These are phyloP conservation scores for Anthopleura xanthogrammica DNA, from an alignment of 92 coral and sea anemone genomes.

Conservation along the genomic window DNA sequence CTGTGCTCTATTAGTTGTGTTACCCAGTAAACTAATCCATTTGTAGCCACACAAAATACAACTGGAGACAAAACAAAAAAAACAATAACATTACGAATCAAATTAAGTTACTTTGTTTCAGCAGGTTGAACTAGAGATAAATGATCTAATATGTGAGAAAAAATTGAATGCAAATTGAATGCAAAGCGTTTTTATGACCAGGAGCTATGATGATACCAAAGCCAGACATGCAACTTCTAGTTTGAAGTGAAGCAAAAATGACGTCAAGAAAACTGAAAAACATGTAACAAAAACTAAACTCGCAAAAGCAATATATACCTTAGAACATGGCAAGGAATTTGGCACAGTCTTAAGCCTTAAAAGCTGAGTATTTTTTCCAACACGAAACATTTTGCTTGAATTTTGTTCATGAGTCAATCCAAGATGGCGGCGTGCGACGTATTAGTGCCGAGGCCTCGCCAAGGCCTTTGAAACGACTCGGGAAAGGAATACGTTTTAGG, in stretches of 20 bases:
- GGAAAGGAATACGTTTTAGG: background rate
- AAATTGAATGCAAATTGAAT: background rate
- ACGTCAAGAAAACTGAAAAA: background rate
- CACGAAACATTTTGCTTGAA: slow-evolving; percentile 49
- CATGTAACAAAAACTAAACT: background rate
- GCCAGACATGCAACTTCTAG: background rate
- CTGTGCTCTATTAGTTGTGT: slow-evolving; percentile 61
- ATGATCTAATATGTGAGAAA: background rate
- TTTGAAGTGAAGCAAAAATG: background rate
- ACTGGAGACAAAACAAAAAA: slow-evolving; percentile 35
- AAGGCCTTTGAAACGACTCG: too few relatives aligned
- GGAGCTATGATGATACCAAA: background rate
- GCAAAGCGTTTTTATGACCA: background rate
- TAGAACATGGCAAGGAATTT: slow-evolving; percentile 35
- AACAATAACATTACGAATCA: background rate
- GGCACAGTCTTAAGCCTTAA: slow-evolving; percentile 21
- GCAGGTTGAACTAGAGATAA: background rate
- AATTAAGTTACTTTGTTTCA: background rate
- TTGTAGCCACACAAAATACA: slow-evolving; percentile 70
- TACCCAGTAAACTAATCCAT: slow-evolving; percentile 88
- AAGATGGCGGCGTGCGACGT: slow-evolving; percentile 53
- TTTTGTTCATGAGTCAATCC: slow-evolving; percentile 17
- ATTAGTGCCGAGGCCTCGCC: slow-evolving; percentile 41
- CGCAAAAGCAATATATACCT: slow-evolving; percentile 29
- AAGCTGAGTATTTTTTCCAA: slow-evolving; percentile 37